Evolutionary conservation across 2,113 vertebrate species (phyloP).

Genomic region (Daboia siamensis): DNA sequence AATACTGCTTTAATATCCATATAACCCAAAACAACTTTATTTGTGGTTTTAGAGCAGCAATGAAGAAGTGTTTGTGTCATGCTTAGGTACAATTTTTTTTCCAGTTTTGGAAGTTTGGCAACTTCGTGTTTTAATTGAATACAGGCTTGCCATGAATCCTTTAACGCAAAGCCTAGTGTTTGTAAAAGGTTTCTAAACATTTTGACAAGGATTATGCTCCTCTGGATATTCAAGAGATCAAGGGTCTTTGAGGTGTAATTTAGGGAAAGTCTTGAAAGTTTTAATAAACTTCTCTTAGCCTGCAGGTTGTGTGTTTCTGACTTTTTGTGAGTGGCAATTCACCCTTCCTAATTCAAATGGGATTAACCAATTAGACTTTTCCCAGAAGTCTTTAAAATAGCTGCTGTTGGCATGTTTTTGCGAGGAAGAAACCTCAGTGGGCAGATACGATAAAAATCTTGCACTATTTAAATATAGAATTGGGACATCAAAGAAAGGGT

Average conservation of each 20-base stretch:
- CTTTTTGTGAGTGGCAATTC: conserved; percentile 75
- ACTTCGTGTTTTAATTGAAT: conserved; percentile 58
- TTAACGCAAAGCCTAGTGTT: conserved; percentile 61
- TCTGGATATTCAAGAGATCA: conserved; percentile 60
- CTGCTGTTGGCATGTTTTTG: conserved; percentile 94
- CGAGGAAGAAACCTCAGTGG: conserved; percentile 93
- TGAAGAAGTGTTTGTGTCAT: not conserved
- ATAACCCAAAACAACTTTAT: not conserved
- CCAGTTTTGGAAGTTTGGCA: not conserved
- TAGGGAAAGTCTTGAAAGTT: conserved; percentile 72
- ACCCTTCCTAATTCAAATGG: conserved; percentile 82
- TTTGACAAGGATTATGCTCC: conserved; percentile 61
- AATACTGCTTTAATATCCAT: not conserved
- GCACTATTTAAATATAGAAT: conserved; percentile 98
- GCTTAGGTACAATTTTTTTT: not conserved
- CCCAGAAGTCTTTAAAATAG: conserved; percentile 89
- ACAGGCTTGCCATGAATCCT: conserved; percentile 70
- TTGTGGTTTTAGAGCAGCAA: not conserved
- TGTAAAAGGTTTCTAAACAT: conserved; percentile 53
- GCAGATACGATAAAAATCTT: conserved; percentile 90
- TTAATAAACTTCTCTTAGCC: conserved; percentile 74
- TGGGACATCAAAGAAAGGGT: conserved; percentile 95
- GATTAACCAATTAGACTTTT: conserved; percentile 90
- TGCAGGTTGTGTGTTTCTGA: conserved; percentile 71
- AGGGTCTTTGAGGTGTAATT: conserved; percentile 72